Base-by-base conservation (phyloP, 2,888 invertebrate genomes). In the Monopis laevigella region DNA sequence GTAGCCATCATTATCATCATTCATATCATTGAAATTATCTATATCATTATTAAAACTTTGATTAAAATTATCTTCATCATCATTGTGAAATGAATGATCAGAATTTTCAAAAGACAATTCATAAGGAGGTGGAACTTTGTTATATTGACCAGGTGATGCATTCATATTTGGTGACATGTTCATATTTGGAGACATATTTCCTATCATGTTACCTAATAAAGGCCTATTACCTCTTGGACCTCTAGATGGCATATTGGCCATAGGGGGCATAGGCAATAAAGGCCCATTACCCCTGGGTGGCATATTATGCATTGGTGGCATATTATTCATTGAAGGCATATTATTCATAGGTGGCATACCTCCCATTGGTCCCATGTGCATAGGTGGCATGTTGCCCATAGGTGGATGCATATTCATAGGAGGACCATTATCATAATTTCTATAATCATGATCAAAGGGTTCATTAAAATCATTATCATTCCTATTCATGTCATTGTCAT, bases 401-500 rank as follows among this genome's bases (percentile, higher is more conserved):
- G 34, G 34, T 3, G 34, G 34, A 6, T 3, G 5, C n/a, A 12
- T 32, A 27, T 59, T 63, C 42, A 58, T 58, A 24, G 73, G 68
- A 48, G 68, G 55, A 14, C 62, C 64, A 64, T 74, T 70, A 7
- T 3, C 2, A 27, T 13, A 39, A 28, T 70, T 62, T 51, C 59
- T 74, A 45, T 56, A 52, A 52, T 61, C 58, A 45, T 69, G 66
- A 29, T 73, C 69, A 12, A 14, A 4, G 8, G 16, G 4, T n/a
- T 61, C 59, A 46, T 69, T 67, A 47, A 68, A 62, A 29, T 73
- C 68, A 46, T 73, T 66, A 67, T 69, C 70, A 52, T 60, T 70
- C 51, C 63, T 65, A 21, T 75, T 71, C 54, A 57, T 58, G 36
- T 62, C 61, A 30, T 53, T 49, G 43, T 52, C 46, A 52, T 65